Percentiles rank a stretch among this genome's conserved stretches.
phyloP scores from a whole-genome alignment of 2,888 invertebrate genomes.

The Ditula angustiorana region DNA sequence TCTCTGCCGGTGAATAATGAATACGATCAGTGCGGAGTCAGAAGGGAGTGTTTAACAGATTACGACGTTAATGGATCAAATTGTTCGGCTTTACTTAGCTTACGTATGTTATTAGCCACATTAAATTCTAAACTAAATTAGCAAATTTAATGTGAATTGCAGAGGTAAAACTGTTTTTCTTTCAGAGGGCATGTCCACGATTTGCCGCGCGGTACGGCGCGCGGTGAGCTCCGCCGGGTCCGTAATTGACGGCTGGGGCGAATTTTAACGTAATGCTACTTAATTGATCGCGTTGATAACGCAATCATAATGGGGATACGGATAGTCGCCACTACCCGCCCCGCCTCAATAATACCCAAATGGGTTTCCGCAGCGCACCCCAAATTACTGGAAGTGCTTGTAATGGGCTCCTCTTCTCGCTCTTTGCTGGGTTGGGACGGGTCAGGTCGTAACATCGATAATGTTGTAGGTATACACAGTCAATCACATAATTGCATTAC shows the following conservation, averaged over 20 bases:
- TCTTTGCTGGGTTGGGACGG: slow-evolving; percentile 47
- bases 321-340: slow-evolving; percentile 56
- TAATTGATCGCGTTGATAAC: slow-evolving; percentile 79
- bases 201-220: slow-evolving; percentile 50
- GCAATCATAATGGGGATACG: slow-evolving; percentile 67
- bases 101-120: slow-evolving; percentile 26
- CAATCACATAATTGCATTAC: slow-evolving; percentile 7
- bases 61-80: slow-evolving; percentile 66
- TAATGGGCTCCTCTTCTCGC: slow-evolving; percentile 62
- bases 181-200: slow-evolving; percentile 64
- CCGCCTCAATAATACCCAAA: slow-evolving; percentile 63
- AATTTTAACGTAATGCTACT: slow-evolving; percentile 77
- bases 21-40: slow-evolving; percentile 80
- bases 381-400: slow-evolving; percentile 57
- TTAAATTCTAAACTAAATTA: slow-evolving; percentile 16
- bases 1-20: slow-evolving; percentile 84
- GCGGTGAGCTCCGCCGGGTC: slow-evolving; percentile 55
- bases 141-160: not conserved
- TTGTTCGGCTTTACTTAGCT: slow-evolving; percentile 51
- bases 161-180: too few species aligned
- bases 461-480: slow-evolving; percentile 11
- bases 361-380: slow-evolving; percentile 63
- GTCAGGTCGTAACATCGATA: slow-evolving; percentile 50
- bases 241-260: slow-evolving; percentile 75
- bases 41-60: slow-evolving; percentile 70